These are phyloP conservation scores for Mastomys coucha DNA, from an alignment of 2,113 vertebrate species.

Conservation along the genomic window DNA sequence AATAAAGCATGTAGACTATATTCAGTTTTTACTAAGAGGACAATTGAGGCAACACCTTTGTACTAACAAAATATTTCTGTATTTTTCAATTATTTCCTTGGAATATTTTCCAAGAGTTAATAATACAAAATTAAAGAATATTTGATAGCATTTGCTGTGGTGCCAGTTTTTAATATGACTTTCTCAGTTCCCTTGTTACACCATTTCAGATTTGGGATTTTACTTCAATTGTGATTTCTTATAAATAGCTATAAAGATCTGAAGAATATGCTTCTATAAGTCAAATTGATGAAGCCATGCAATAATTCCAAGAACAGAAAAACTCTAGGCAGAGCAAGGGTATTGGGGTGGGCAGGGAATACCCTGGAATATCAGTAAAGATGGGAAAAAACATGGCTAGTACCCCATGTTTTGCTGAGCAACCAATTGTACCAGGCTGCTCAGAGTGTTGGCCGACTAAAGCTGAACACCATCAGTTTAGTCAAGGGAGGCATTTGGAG, in stretches of 20 bases:
- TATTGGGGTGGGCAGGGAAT: background rate
- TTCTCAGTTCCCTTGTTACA: background rate
- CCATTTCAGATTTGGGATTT: background rate
- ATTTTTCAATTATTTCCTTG: conserved; percentile 51
- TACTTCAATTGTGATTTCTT: background rate
- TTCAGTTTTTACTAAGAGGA: conserved; percentile 49
- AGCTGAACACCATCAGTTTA: background rate
- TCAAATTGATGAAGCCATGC: background rate
- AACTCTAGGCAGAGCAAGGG: background rate
- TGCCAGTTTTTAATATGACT: conserved; percentile 3
- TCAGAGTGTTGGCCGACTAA: background rate
- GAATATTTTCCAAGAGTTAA: conserved; percentile 28
- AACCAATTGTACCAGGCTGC: background rate
- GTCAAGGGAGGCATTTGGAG: background rate
- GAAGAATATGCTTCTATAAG: background rate
- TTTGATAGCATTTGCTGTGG: background rate
- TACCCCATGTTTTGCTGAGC: background rate
- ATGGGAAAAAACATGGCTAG: background rate
- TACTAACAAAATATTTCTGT: conserved; percentile 21
- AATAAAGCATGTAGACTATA: background rate
- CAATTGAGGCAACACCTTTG: conserved; percentile 28
- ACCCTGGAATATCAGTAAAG: background rate
- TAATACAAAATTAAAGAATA: conserved; percentile 38
- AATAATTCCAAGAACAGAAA: background rate
- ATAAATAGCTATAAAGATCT: background rate